Evolutionary conservation across 2,113 vertebrate species (phyloP), one percentile per base, ranked within the genome.

Genomic region (Bujurquina vittata): DNA sequence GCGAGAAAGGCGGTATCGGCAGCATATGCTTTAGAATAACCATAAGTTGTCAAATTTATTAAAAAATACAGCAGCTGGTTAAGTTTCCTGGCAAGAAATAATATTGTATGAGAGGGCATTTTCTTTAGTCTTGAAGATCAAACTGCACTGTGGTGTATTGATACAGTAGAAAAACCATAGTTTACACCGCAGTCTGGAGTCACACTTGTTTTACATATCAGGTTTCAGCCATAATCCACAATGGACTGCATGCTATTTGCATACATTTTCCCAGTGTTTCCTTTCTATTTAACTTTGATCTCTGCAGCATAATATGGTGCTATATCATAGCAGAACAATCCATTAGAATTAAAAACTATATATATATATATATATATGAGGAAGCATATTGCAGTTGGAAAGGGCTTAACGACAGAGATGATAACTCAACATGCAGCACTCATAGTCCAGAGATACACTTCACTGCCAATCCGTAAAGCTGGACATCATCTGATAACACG

Each of bases 1-100:
- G 88, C 84, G 88, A 88, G n/a, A 65, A 84, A 81, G 62, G 73
- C 76, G 23, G 86, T 77, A 54, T 84, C 46, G 8, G 76, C 87
- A 59, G 76, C 89, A 95, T 93, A 94, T 93, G 92, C 89, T 85
- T 75, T 55, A 52, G 81, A 22, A 54, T 86, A 86, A 92, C 76
- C 87, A 87, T 92, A 89, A 79, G 82, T 89, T 91, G 83, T 85
- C 87, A 84, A 72, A n/a, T 89, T 91, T 80, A 37, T 81, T 54
- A 84, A 83, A 86, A 33, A 88, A 75, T 67, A 82, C 84, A 89
- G 91, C 89, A 88, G 88, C 91, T 91, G 87, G 79, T 85, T 85
- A 87, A 57, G 74, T 92, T 91, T 65, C 82, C 56, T 83, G 80
- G 56, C 73, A 57, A 7, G 54, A 63, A 91, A 88, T 75, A 87